Conservation (phyloP, 1,140 invertebrate species). For the Aradophagus sp. region DNA sequence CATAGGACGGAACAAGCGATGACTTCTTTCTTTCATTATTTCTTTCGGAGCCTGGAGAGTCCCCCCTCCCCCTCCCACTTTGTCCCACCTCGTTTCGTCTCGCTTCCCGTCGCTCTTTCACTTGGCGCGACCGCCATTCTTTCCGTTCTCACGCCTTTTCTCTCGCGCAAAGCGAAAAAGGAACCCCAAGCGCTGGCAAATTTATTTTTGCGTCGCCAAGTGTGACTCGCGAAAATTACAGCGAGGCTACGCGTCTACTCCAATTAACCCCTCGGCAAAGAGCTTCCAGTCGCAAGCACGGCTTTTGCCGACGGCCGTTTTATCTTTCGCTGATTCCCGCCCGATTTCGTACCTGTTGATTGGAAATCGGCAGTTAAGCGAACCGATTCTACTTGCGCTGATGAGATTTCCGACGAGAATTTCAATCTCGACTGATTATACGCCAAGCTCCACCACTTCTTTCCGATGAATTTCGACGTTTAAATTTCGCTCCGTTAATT, state of each 20-base stretch:
- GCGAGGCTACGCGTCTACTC: slow-evolving; percentile 14
- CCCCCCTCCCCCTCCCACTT: slow-evolving; percentile 13
- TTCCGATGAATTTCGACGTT: too few species aligned
- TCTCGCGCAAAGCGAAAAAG: slow-evolving; percentile 7
- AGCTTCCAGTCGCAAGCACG: too few species aligned
- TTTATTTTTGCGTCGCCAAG: slow-evolving; percentile 33
- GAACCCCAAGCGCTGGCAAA: slow-evolving; percentile 9
- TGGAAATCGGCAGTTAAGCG: too few species aligned
- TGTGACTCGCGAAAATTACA: slow-evolving; percentile 40
- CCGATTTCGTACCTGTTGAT: slow-evolving; percentile 36
- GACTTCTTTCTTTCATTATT: slow-evolving; percentile 42
- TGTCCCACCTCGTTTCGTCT: slow-evolving; percentile 8
- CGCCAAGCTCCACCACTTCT: too few species aligned
- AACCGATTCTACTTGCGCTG: background rate
- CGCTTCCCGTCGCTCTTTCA: slow-evolving; percentile 9
- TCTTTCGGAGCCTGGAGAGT: slow-evolving; percentile 14
- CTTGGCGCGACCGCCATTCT: background rate
- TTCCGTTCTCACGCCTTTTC: slow-evolving; percentile 13
- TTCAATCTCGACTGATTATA: too few species aligned
- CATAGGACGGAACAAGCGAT: slow-evolving; percentile 46
- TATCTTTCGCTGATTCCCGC: too few species aligned
- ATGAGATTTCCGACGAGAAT: too few species aligned
- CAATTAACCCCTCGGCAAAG: slow-evolving; percentile 25
- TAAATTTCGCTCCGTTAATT: too few species aligned
- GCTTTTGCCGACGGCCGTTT: background rate